Base-by-base conservation (phyloP, 1,140 invertebrate genomes). In the Rhynchophorus ferrugineus region DNA sequence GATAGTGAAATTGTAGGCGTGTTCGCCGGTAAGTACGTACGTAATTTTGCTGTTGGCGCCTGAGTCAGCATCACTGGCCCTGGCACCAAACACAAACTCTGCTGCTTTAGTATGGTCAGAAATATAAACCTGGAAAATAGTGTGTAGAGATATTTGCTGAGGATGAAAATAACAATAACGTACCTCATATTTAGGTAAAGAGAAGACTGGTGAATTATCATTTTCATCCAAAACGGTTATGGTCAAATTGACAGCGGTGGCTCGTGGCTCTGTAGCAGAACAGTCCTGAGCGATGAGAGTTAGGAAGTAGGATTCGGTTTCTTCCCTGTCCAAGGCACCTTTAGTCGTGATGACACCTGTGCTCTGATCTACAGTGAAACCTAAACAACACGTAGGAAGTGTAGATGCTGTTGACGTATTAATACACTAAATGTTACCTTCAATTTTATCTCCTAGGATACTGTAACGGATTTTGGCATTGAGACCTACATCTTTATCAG, bases 41-140 rank as follows among this genome's bases (percentile, higher is more conserved):
- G 78, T 70, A 19, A 95, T 82, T 59, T 80, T 78, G 21, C 87
- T 86, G 66, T 94, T 94, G 1, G 77, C 64, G 1, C 83, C 89
- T 34, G 81, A 77, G 67, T 95, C 91, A 41, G 76, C 74, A 68
- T 95, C 91, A 5, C 73, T 71, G 0, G 91, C 91, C 69, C 83
- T 84, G 0, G 87, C 85, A 8, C 90, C 91, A 71, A 91, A 91
- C 13, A 95, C 87, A 72, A 94, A 95, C 62, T 82, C 78, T 69
- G 84, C 85, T 35, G 78, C 71, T 55, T 78, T 73, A 1, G 83
- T 90, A 6, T 79, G 77, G 59, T 91, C 88, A 0, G 89, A 85
- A 39, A 92, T 80, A 45, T 87, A 83, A 3, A 89, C 80, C 51
- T 54, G 14, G 11, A 43, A 47, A 5, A 35, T 3, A 29, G 1